Evolutionary conservation across 2,113 vertebrate genomes (phyloP).

Genomic region (Eretmochelys imbricata): DNA sequence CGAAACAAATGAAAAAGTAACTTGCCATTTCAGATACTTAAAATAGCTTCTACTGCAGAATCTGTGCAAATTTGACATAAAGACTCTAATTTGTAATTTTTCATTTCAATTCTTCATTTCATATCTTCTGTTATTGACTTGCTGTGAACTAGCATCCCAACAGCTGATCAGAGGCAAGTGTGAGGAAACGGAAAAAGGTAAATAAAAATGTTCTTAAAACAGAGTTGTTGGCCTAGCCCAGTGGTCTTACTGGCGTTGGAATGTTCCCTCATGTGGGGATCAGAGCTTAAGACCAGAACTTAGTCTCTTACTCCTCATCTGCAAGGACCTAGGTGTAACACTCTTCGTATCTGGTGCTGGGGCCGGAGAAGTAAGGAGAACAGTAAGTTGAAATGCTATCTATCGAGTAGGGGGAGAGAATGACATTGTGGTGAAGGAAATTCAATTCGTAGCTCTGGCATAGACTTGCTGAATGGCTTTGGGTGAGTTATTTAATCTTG

Average conservation of each 20-base stretch:
- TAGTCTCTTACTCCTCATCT: not conserved
- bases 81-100: not conserved
- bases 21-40: not conserved
- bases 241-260: not conserved
- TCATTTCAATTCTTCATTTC: not conserved
- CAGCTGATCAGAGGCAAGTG: not conserved
- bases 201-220: not conserved
- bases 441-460: too few species aligned
- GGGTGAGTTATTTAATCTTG: too few species aligned
- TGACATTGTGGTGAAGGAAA: too few species aligned
- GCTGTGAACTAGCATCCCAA: not conserved
- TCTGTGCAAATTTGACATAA: not conserved
- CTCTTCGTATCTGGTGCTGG: too few species aligned
- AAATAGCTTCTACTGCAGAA: not conserved
- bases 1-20: not conserved
- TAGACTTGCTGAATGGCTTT: too few species aligned
- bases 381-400: too few species aligned
- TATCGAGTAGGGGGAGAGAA: too few species aligned
- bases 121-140: not conserved
- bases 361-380: too few species aligned
- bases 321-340: not conserved
- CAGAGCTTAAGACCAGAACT: too few species aligned
- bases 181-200: not conserved
- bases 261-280: not conserved
- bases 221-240: not conserved